Percentiles rank a stretch among this genome's conserved stretches.
phyloP scores from a whole-genome alignment of 2,797 vertebrate genomes.

The Alosa sapidissima region DNA sequence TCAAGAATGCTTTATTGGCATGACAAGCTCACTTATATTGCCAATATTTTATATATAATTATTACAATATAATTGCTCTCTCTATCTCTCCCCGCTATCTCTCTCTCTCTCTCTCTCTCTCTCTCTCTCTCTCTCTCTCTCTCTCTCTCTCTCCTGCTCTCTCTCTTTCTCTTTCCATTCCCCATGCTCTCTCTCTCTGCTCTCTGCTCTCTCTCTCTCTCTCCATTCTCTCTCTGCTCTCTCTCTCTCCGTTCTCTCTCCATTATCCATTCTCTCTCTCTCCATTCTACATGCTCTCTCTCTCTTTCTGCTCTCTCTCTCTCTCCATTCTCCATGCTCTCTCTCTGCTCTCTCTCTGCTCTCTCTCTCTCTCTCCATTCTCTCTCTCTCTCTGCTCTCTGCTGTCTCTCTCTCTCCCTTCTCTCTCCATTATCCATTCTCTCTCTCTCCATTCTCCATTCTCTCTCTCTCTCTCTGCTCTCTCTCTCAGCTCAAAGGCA shows the following conservation, averaged over 20 bases:
- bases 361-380: neutral
- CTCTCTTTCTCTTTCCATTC: neutral
- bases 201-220: neutral
- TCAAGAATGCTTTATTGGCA: too few species aligned
- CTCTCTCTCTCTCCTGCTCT: too few species aligned
- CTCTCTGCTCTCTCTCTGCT: neutral
- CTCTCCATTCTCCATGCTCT: neutral
- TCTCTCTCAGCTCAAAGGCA: neutral
- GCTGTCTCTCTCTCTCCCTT: neutral
- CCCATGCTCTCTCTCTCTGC: neutral
- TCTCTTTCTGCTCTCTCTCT: neutral
- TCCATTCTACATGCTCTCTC: neutral
- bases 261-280: too few species aligned
- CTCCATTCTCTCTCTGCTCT: neutral
- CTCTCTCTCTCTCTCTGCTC: neutral
- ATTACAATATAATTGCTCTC: too few species aligned
- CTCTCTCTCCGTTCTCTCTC: too few species aligned
- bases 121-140: neutral
- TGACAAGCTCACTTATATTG: too few species aligned
- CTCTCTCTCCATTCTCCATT: neutral
- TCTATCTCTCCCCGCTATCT: conserved; percentile 6
- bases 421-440: too few species aligned
- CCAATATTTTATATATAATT: too few species aligned
- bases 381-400: neutral
- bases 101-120: neutral